Percentiles rank a stretch among this genome's conserved stretches.
These are phyloP conservation scores for Lymantria monacha DNA, from an alignment of 2,888 invertebrate genomes.

Conservation along the genomic window DNA sequence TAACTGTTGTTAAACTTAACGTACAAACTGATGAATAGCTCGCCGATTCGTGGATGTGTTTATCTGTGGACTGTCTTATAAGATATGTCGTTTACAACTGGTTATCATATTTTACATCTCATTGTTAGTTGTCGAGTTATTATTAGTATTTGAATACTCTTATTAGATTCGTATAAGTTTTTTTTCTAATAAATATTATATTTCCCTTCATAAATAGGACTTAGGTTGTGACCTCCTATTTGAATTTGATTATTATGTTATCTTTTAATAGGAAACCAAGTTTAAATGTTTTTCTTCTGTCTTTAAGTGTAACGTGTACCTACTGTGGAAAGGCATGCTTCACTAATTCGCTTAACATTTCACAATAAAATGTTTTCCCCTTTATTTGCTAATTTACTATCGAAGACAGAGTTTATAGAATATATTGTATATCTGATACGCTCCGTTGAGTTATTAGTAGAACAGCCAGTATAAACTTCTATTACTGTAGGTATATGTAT, in stretches of 20 bases:
- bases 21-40: slow-evolving; percentile 51
- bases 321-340: background rate
- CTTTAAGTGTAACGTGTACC: background rate
- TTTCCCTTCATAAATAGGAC: no score
- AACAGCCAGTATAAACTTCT: no score
- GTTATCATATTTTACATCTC: slow-evolving; percentile 31
- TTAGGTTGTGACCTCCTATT: background rate
- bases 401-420: no score
- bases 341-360: background rate
- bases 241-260: background rate
- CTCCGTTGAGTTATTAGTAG: no score
- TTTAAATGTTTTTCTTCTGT: background rate
- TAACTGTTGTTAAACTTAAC: slow-evolving; percentile 53
- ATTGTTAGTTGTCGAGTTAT: slow-evolving; percentile 20
- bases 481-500: no score
- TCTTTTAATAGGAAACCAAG: background rate
- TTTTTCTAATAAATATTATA: slow-evolving; percentile 11
- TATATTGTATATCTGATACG: no score
- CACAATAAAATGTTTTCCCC: background rate
- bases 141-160: slow-evolving; percentile 23
- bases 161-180: slow-evolving; percentile 26
- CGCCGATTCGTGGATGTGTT: slow-evolving; percentile 44
- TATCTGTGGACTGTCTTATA: slow-evolving; percentile 48
- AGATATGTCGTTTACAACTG: slow-evolving; percentile 39
- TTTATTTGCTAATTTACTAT: background rate